A percentile compares a stretch with the other conserved stretches of the same genome.
Evolutionary conservation across 1,140 invertebrate species (phyloP).

Genomic region (Nephila pilipes): DNA sequence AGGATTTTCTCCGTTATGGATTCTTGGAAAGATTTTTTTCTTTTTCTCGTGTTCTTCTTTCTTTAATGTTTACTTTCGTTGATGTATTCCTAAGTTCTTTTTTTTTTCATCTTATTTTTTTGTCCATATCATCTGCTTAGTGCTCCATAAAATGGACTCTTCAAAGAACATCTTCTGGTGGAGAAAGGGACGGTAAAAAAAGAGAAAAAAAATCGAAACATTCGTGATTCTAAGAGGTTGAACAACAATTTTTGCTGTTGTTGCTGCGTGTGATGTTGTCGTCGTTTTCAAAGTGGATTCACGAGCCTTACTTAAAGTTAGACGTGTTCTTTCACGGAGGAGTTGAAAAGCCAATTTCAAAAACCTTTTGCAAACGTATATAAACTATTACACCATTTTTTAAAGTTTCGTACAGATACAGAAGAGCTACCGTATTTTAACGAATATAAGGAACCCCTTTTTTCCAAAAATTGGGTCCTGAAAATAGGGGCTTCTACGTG

Average conservation of each 20-base stretch:
- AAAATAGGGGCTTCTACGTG: too few species aligned
- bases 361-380: neutral
- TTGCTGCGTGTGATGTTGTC: too few species aligned
- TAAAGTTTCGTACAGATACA: too few species aligned
- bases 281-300: conserved; percentile 9
- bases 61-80: conserved; percentile 47
- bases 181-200: neutral
- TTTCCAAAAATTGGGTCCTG: too few species aligned
- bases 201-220: neutral
- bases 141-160: conserved; percentile 54
- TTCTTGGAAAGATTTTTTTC: conserved; percentile 41
- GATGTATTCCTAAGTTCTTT: conserved; percentile 17
- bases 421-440: too few species aligned
- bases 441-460: too few species aligned
- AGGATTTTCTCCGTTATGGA: conserved; percentile 47
- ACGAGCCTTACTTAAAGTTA: neutral
- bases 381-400: neutral
- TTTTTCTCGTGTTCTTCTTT: neutral
- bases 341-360: neutral
- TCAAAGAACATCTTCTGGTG: neutral
- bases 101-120: conserved; percentile 23
- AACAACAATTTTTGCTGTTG: neutral
- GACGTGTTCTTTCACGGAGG: neutral
- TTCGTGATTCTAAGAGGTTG: neutral
- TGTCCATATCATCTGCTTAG: conserved; percentile 43